A percentile compares a stretch with the other conserved stretches of the same genome.
phyloP scores from a whole-genome alignment of 2,797 vertebrate genomes.

The Spondyliosoma cantharus region DNA sequence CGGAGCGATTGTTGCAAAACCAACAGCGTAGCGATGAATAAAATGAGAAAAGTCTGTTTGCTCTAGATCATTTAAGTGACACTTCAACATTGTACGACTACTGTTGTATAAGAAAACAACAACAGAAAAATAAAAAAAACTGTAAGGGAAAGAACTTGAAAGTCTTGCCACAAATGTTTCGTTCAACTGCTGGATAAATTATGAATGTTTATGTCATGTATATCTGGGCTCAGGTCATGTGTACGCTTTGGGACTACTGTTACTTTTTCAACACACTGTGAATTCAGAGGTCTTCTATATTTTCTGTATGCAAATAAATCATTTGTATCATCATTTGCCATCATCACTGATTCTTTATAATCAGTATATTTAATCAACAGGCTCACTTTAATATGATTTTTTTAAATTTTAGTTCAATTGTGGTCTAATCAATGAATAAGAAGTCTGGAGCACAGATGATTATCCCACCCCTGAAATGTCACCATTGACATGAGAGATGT shows the following conservation, averaged over 20 bases:
- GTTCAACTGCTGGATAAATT: not conserved
- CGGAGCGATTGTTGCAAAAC: not conserved
- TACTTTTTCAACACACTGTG: slow-evolving; percentile 56
- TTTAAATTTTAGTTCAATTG: not conserved
- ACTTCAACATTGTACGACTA: not conserved
- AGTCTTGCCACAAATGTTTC: slow-evolving; percentile 4
- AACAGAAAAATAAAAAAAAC: not conserved
- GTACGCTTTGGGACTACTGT: slow-evolving; percentile 41
- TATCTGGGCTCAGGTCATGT: slow-evolving; percentile 22
- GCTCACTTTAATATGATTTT: not conserved
- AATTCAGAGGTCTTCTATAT: slow-evolving; percentile 37
- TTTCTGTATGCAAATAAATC: slow-evolving; percentile 51
- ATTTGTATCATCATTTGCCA: not conserved
- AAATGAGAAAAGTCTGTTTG: not conserved
- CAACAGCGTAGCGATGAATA: not conserved
- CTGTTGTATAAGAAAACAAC: not conserved
- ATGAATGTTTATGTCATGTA: not conserved
- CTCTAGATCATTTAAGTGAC: not conserved
- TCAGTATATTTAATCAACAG: not conserved
- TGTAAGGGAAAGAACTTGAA: not conserved
- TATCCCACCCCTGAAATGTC: not conserved
- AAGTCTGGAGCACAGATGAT: not conserved
- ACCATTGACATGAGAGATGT: not conserved
- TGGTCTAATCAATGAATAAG: not conserved
- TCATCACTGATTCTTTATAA: too few species aligned